Evolutionary conservation across 2,888 invertebrate species (phyloP), one percentile per base, ranked within the genome.

Genomic region (Polyommatus iphigenia): DNA sequence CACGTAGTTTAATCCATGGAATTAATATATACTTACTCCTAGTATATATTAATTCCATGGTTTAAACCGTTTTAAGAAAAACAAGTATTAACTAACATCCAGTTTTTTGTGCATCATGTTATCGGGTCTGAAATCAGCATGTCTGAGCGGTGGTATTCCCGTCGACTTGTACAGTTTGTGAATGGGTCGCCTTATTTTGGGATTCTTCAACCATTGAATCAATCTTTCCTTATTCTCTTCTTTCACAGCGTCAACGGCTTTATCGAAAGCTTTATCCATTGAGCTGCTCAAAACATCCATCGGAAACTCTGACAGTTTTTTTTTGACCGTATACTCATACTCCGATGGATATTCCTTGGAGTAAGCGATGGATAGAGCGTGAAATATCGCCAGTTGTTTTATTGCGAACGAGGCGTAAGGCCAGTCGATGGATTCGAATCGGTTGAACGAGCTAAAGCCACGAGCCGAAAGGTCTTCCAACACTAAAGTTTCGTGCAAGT

Each of bases 331-430:
- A 36, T 29, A 67, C 24, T 80, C 75, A 78, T 83, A 88, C 18
- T 81, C 79, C 46, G 85, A 83, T 0, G 86, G 86, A 13, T 85
- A 76, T 67, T 86, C 81, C 15, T 84, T 81, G 41, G 83, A 83
- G 71, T 85, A 82, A 0, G 86, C 87, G 10, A 88, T 83, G 0
- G 87, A 87, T 0, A 88, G 78, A 0, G 88, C 89, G 80, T 89
- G 89, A 24, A 87, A 83, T 79, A 84, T 86, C 0, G 87, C 88
- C 36, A 88, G 78, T 13, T 81, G 83, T n/a, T 83, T 81, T 1
- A 86, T 78, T 1, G 84, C 80, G 10, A 83, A 79, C 0, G 83
- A 79, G 1, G 85, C 83, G 73, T 88, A 87, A 6, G 85, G 83
- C 81, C 83, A 84, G 71, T 86, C 84, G 7, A 87, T 78, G 4